These are phyloP conservation scores for Esox niger DNA, from an alignment of 2,113 vertebrate genomes.

Conservation along the genomic window DNA sequence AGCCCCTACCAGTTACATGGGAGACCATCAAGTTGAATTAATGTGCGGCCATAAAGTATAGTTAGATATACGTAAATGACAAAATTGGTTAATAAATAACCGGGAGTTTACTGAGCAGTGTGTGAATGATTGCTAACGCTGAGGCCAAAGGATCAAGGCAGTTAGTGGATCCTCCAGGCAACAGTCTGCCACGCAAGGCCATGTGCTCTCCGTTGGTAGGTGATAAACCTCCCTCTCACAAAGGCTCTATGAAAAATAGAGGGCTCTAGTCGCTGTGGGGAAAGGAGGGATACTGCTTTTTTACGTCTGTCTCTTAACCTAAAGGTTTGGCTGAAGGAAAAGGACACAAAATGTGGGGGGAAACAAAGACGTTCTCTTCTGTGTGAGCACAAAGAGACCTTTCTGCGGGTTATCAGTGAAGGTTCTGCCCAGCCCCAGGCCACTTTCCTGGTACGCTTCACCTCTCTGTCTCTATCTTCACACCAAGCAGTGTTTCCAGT, in stretches of 20 bases:
- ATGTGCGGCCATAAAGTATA: no score
- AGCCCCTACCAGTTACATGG: no score
- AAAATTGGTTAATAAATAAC: no score
- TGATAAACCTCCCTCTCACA: conserved; percentile 59
- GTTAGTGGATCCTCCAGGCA: conserved; percentile 60
- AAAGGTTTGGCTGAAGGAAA: conserved; percentile 67
- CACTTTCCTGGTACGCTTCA: conserved; percentile 48
- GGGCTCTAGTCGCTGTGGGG: conserved; percentile 52
- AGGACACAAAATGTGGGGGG: conserved; percentile 44
- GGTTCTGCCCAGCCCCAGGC: conserved; percentile 41
- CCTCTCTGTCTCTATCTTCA: conserved; percentile 34
- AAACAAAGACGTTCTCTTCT: conserved; percentile 62
- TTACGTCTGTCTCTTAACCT: conserved; percentile 46
- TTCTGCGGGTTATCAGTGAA: conserved; percentile 50
- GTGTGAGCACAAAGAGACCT: conserved; percentile 53
- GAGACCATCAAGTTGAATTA: no score
- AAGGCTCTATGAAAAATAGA: conserved; percentile 56
- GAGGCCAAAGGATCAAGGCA: conserved; percentile 50
- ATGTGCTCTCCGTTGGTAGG: conserved; percentile 61
- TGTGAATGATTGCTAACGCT: neutral
- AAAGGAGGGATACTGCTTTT: conserved; percentile 57
- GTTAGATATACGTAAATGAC: no score
- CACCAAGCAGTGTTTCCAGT: conserved; percentile 34
- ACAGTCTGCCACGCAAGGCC: conserved; percentile 44
- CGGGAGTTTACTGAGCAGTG: no score